Conservation (phyloP, 2,888 invertebrate genomes). For the Phaonia tiefii region DNA sequence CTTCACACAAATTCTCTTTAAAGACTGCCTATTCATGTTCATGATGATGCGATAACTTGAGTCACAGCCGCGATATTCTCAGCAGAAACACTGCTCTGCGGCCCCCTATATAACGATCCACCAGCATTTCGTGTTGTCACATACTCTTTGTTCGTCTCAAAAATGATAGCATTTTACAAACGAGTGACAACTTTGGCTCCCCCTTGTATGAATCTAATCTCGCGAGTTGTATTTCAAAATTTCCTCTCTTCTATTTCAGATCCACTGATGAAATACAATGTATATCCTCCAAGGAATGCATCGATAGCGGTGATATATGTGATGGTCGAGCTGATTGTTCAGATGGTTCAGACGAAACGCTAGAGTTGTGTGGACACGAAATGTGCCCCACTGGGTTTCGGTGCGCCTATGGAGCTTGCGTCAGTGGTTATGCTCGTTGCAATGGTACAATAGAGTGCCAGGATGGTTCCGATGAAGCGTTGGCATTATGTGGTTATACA, state of each 20-base stretch:
- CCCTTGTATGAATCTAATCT: no score
- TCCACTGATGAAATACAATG: constrained; percentile 67
- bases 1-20: no score
- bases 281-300: constrained; percentile 72
- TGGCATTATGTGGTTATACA: constrained; percentile 45
- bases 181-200: no score
- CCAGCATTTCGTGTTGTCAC: no score
- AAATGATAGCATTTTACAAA: no score
- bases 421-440: constrained; percentile 62
- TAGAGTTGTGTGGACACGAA: constrained; percentile 68
- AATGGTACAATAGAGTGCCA: constrained; percentile 79
- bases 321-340: constrained; percentile 73
- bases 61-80: no score
- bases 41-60: no score
- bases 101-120: no score
- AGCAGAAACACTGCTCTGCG: no score
- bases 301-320: constrained; percentile 70
- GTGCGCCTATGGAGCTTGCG: constrained; percentile 73
- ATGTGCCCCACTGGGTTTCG: constrained; percentile 81
- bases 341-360: constrained; percentile 76
- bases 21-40: no score
- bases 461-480: constrained; percentile 73
- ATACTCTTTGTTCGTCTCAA: no score
- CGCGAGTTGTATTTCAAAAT: no score
- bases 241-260: constrained; percentile 14